A percentile compares a stretch with the other conserved stretches of the same genome.
Conservation (phyloP, 2,888 invertebrate species). For the Pterostichus niger region DNA sequence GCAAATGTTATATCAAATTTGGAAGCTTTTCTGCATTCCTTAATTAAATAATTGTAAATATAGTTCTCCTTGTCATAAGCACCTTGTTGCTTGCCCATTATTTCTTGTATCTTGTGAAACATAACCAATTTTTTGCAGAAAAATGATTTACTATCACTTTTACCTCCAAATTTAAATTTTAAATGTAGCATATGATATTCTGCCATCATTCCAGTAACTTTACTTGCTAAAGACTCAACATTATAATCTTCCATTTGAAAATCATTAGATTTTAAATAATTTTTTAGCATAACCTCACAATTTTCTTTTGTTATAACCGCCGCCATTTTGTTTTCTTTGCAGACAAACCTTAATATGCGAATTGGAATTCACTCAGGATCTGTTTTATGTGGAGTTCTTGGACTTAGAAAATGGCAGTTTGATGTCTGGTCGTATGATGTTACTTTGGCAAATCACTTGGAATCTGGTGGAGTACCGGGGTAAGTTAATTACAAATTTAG, state of each 20-base stretch:
- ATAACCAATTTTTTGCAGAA: conserved; percentile 57
- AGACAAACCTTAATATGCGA: conserved; percentile 97
- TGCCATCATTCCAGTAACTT: conserved; percentile 68
- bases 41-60: conserved; percentile 66
- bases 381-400: conserved; percentile 97
- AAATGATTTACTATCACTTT: conserved; percentile 26
- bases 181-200: conserved; percentile 68
- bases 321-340: conserved; percentile 70
- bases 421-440: conserved; percentile 97
- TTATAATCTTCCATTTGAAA: conserved; percentile 30
- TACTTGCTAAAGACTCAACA: conserved; percentile 56
- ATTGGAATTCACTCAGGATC: conserved; percentile 98
- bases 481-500: conserved; percentile 76
- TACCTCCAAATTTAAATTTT: conserved; percentile 31
- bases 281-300: conserved; percentile 42
- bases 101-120: conserved; percentile 65
- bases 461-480: conserved; percentile 98
- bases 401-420: conserved; percentile 95
- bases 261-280: conserved; percentile 42
- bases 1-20: conserved; percentile 69
- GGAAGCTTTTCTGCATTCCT: conserved; percentile 64
- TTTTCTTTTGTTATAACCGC: conserved; percentile 13
- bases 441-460: conserved; percentile 97
- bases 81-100: conserved; percentile 61
- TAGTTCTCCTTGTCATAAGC: conserved; percentile 68